phyloP scores from a whole-genome alignment of 2,888 invertebrate species.

The Lasioglossum oenotherae region DNA sequence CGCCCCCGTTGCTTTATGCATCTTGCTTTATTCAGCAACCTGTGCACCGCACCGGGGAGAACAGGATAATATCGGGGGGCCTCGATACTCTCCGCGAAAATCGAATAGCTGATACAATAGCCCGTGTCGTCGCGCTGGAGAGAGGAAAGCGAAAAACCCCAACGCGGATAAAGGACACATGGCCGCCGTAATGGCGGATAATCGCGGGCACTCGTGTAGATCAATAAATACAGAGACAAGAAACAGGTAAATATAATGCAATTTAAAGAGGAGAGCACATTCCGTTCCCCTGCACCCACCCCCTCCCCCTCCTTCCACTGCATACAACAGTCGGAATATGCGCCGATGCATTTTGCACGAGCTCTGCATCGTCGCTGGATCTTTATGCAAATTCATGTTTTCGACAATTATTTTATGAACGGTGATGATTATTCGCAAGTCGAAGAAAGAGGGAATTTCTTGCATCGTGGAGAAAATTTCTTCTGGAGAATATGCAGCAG shows the following conservation, averaged over 20 bases:
- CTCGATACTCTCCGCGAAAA: slow-evolving; percentile 28
- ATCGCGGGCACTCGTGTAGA: background rate
- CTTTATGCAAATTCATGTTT: background rate
- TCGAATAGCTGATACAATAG: slow-evolving; percentile 32
- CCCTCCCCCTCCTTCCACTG: background rate
- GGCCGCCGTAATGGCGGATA: background rate
- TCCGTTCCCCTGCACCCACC: background rate
- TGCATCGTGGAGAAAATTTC: background rate
- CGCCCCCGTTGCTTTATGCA: slow-evolving; percentile 46
- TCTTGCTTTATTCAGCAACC: slow-evolving; percentile 58
- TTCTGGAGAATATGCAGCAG: background rate
- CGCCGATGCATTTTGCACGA: background rate
- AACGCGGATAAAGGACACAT: background rate
- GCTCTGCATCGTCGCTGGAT: background rate
- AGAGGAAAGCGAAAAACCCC: background rate
- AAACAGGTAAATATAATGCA: background rate
- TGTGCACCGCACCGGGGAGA: background rate
- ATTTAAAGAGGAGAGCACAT: slow-evolving; percentile 6
- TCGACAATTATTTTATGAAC: background rate
- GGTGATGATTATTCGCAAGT: background rate
- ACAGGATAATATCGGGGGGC: slow-evolving; percentile 47
- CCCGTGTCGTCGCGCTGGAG: background rate
- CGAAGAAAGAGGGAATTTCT: background rate
- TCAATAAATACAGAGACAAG: background rate
- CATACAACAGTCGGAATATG: background rate